Base-by-base conservation (phyloP, 2,113 vertebrate genomes). In the Sander lucioperca region DNA sequence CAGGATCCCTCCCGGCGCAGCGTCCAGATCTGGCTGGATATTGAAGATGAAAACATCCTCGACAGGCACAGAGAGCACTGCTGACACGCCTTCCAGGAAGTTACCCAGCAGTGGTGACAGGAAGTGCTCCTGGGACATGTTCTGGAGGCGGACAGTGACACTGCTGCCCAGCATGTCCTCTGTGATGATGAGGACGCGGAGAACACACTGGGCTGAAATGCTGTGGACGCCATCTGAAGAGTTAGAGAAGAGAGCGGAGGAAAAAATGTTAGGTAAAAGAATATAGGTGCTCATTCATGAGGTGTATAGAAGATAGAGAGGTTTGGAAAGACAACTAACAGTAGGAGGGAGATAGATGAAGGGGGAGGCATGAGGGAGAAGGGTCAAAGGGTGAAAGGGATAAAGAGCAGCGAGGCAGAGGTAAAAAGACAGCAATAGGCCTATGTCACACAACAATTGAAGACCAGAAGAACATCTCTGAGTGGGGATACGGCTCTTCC, bases 121-220 rank as follows among this genome's bases (percentile, higher is more conserved):
- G 92, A 99, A 99, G 51, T 96, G 97, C 90, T 99, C 98, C 95
- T 99, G 98, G 94, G 98, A 99, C 97, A 99, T 99, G 93, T 99
- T 99, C 94, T 99, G 97, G 19, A 99, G 96, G 6, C 98, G 97
- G 71, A 99, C 98, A 0, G 98, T 99, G 82, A 99, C 96, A 68
- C 98, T 99, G 95, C 97, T 99, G 90, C 97, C 97, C 86, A 99
- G 76, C 97, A 99, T 94, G 93, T 99, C 97, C 93, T 99, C 98
- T 0, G 98, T 99, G 95, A 99, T 99, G 96, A 99, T 97, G 88
- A 98, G 95, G 75, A 99, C 97, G 0, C 96, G 96, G 66, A 99
- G 95, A 47, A 98, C 92, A 0, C 98, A 99, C 93, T 99, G 97
- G 0, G 98, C 97, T 0, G 97, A 98, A 83, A 99, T 95, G 0